These are phyloP conservation scores for Caenorhabditis afra DNA, from an alignment of 2,888 invertebrate genomes.

Conservation along the genomic window DNA sequence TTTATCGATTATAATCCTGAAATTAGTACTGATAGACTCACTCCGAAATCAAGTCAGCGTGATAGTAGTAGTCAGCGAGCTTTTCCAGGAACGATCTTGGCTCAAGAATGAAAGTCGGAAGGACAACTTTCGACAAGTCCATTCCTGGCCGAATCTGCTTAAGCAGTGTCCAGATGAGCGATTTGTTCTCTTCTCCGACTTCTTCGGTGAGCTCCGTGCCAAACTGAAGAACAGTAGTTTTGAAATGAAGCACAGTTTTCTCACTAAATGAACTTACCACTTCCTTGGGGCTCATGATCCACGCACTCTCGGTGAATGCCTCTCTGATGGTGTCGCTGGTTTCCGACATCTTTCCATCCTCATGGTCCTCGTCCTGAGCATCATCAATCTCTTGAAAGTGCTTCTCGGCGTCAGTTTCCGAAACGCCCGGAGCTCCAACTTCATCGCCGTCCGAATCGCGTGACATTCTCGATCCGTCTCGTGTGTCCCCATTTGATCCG, in stretches of 20 bases:
- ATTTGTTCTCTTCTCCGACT: slow-evolving; percentile 94
- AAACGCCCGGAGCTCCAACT: slow-evolving; percentile 25
- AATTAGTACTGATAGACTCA: slow-evolving; percentile 83
- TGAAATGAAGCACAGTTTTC: too few species aligned
- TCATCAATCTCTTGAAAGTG: slow-evolving; percentile 70
- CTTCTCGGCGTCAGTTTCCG: slow-evolving; percentile 77
- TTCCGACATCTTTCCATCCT: slow-evolving; percentile 67
- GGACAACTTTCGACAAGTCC: slow-evolving; percentile 94
- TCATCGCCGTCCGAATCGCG: slow-evolving; percentile 65
- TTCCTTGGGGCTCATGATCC: slow-evolving; percentile 65
- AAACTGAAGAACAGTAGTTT: slow-evolving; percentile 59
- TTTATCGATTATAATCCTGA: too few species aligned
- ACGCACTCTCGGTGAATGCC: slow-evolving; percentile 59
- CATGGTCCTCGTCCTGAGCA: slow-evolving; percentile 83
- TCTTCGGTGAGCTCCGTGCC: slow-evolving; percentile 88
- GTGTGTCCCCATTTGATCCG: slow-evolving; percentile 14
- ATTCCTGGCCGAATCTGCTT: slow-evolving; percentile 96
- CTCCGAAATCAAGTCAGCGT: slow-evolving; percentile 91
- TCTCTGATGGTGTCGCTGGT: slow-evolving; percentile 53
- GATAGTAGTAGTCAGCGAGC: slow-evolving; percentile 99
- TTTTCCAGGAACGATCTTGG: slow-evolving; percentile 97
- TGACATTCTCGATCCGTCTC: slow-evolving; percentile 51
- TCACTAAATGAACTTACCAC: slow-evolving; percentile 62
- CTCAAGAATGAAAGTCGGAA: slow-evolving; percentile 98
- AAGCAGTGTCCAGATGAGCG: slow-evolving; percentile 92